Base-by-base conservation (phyloP, 53 echinoderm and acorn worm species). In the Echinarachnius parma region DNA sequence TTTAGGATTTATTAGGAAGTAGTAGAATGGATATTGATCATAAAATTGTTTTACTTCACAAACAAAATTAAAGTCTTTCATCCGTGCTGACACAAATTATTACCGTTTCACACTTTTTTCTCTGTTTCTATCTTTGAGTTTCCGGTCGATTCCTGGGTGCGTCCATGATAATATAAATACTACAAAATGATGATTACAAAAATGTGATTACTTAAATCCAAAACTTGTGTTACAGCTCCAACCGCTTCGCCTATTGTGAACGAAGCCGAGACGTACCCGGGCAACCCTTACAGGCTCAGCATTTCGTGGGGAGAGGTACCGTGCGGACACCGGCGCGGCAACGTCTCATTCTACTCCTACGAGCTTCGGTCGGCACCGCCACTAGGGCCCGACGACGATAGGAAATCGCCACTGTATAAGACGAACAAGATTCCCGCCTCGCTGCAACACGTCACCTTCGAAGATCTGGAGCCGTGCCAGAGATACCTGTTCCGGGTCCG, bases 401-500 rank as follows among this genome's bases (percentile, higher is more conserved):
- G 25, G 9, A 29, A 9, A 52, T 15, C 48, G 7, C 60, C 28
- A 9, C 35, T 29, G 23, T 26, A 50, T 9, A 74, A 74, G 44
- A 74, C 81, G n/a, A 74, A 75, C 52, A 63, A 61, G 46, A 21
- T 74, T 9, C 44, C 72, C 3, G 48, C 75, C 4, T 42, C 63
- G 20, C 14, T 55, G 5, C 47, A 35, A 20, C 42, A 50, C 4
- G 39, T 72, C 0, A 68, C 75, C 1, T 60, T 91, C 36, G 42
- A 68, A 11, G 69, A 79, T 39, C 36, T 91, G 30, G 62, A 66
- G 49, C 80, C 86, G 27, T 91, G 91, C 62, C 76, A 85, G 46
- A 49, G 32, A 3, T 86, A 86, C 59, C 14, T 24, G 28, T 86
- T 86, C 64, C 76, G 56, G 34, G 83, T 91, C 3, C 39, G 85